Conservation (phyloP, 1,140 invertebrate species). For the Danaus plexippus region DNA sequence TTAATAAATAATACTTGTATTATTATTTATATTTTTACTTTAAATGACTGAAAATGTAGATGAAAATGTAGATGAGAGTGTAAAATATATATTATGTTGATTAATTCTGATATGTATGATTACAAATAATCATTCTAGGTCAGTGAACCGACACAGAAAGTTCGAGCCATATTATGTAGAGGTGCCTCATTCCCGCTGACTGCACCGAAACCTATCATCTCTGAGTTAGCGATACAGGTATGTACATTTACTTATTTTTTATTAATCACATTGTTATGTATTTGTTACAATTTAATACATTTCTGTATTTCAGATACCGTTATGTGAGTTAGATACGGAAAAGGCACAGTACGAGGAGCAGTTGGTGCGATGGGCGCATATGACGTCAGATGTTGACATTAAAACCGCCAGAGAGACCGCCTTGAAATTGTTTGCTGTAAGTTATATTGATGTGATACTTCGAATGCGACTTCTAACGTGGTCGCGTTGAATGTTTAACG, state of each 20-base stretch:
- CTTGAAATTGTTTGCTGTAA: slow-evolving; percentile 91
- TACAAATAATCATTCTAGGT: slow-evolving; percentile 69
- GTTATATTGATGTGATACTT: slow-evolving; percentile 12
- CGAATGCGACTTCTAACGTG: too few relatives aligned
- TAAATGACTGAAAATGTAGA: too few relatives aligned
- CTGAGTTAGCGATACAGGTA: slow-evolving; percentile 78
- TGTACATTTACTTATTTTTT: slow-evolving; percentile 8
- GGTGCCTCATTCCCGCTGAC: slow-evolving; percentile 89
- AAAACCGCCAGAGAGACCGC: slow-evolving; percentile 82
- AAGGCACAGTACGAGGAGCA: slow-evolving; percentile 87
- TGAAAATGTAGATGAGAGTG: too few relatives aligned
- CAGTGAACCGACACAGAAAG: slow-evolving; percentile 84
- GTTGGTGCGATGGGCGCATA: slow-evolving; percentile 76
- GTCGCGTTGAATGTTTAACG: too few relatives aligned
- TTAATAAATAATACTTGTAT: too few relatives aligned
- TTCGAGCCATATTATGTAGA: slow-evolving; percentile 89
- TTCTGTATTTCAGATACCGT: slow-evolving; percentile 73
- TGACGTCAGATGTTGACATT: slow-evolving; percentile 74
- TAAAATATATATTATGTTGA: too few relatives aligned
- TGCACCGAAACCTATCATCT: slow-evolving; percentile 85
- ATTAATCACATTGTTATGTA: too few relatives aligned
- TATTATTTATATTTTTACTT: too few relatives aligned
- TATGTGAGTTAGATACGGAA: slow-evolving; percentile 87
- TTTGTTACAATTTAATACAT: not conserved
- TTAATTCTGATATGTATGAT: too few relatives aligned